Evolutionary conservation across 2,113 vertebrate species (phyloP).

Genomic region (Callithrix jacchus): DNA sequence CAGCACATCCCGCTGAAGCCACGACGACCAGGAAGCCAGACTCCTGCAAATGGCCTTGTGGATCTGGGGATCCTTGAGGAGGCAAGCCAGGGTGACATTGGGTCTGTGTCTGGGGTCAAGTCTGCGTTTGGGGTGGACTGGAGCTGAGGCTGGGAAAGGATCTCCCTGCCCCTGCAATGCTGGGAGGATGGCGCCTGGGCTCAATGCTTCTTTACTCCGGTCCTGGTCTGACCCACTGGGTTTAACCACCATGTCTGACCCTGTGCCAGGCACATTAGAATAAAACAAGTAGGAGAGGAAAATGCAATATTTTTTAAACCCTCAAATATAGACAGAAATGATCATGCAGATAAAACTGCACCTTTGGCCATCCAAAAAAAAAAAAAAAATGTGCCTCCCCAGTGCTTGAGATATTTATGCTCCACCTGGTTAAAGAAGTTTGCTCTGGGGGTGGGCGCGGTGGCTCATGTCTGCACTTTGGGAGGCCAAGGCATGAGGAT

Average conservation of each 20-base stretch:
- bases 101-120: no score
- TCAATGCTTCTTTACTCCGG: background rate
- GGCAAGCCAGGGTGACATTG: background rate
- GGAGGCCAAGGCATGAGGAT: no score
- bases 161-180: background rate
- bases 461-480: no score
- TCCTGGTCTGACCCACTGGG: accelerated
- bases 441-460: background rate
- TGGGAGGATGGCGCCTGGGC: background rate
- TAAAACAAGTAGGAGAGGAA: background rate
- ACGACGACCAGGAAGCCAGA: background rate
- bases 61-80: background rate
- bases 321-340: background rate
- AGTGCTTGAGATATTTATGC: background rate
- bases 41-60: accelerated
- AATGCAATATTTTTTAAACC: background rate
- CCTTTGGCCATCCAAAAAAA: background rate
- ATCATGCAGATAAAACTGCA: background rate
- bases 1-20: background rate
- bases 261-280: background rate
- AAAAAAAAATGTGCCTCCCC: background rate
- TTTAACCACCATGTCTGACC: background rate
- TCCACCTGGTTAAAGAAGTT: background rate
- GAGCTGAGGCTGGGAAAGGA: no score
- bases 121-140: background rate